Evolutionary conservation across 2,113 vertebrate species (phyloP), one percentile per base, ranked within the genome.

Genomic region (Camelus dromedarius): DNA sequence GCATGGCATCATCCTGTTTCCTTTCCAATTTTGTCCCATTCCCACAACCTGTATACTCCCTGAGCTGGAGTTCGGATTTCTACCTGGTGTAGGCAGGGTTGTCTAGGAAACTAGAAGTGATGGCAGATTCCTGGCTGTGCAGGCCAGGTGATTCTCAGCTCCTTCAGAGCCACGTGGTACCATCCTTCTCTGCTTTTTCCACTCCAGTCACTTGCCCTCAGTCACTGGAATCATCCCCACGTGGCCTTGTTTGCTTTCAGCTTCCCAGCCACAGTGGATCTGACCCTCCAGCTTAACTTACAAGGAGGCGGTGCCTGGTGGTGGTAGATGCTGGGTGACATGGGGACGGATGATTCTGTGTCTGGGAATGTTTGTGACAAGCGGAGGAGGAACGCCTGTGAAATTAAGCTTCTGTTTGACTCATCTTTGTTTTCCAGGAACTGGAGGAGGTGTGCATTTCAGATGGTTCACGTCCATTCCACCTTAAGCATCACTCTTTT

Each of bases 401-500:
- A 95, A 83, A 91, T 54, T 28, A 89, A 85, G 42, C 93, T 85
- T 89, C 81, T 77, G 38, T 89, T 88, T 82, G 96, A 95, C 85
- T 96, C 94, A 86, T 89, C 80, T 64, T 81, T 93, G 83, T 97
- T 93, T 98, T 96, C 95, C 84, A 98, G 97, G 95, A 98, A 96
- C 91, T 82, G 85, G 85, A 76, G 94, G 88, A 84, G 85, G 67
- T 88, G 35, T 93, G 72, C 50, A 10, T 96, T 96, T 94, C 89
- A 92, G 28, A 73, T n/a, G 75, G 52, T 42, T 97, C 52, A n/a
- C 0, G 14, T 94, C 87, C 88, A 58, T 79, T 89, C 93, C 85
- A 96, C 66, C 80, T 89, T 91, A 88, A 92, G 91, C 35, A 26
- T 18, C 75, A 64, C 69, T 50, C 50, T 30, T 30, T 54, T n/a